Base-by-base conservation (phyloP, 2,888 invertebrate species). In the Yponomeuta evonymella region DNA sequence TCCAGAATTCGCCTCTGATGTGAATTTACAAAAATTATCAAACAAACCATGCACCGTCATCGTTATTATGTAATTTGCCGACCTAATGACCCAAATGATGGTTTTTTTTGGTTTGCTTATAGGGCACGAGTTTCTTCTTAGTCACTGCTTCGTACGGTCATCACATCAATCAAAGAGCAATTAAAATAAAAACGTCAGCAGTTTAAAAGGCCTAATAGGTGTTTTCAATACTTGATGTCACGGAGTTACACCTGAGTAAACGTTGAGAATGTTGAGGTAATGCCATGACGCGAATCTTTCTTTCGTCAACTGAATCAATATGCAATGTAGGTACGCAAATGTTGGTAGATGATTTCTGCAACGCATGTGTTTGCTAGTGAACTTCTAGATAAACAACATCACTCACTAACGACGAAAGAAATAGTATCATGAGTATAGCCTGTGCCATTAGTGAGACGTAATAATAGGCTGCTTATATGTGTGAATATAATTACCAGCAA, bases 1-100 rank as follows among this genome's bases (percentile, higher is more conserved):
- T 5, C 3, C 43, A 43, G 9, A 6, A 43, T 43, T 43, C 9
- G 5, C 43, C 8, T 43, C 43, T 43, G 8, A 43, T 43, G 8
- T 43, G 43, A 5, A 43, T 3, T 43, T 43, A 43, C 9, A 43
- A 43, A 43, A 5, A 43, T 43, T 5, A 43, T 8, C 5, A 8
- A 43, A 5, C 43, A 43, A 5, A 8, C 5, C 8, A 43, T 43
- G 43, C 43, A 8, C 43, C 43, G 12, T 58, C 15, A 15, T 9
- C n/a, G 67, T 12, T 6, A 67, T 67, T 8, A 36, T 67, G 67
- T 67, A 67, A 36, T 67, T 67, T 67, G 33, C 11, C 66, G 43
- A 43, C 43, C 67, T 36, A 43, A 67, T 67, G 43, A 67, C 67
- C 67, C 43, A 67, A 12, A 15, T 67, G 51, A 4, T 58, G 15